Percentiles rank a stretch among this genome's conserved stretches.
Conservation (phyloP, 2,888 invertebrate species). For the Tenthredo amoena region DNA sequence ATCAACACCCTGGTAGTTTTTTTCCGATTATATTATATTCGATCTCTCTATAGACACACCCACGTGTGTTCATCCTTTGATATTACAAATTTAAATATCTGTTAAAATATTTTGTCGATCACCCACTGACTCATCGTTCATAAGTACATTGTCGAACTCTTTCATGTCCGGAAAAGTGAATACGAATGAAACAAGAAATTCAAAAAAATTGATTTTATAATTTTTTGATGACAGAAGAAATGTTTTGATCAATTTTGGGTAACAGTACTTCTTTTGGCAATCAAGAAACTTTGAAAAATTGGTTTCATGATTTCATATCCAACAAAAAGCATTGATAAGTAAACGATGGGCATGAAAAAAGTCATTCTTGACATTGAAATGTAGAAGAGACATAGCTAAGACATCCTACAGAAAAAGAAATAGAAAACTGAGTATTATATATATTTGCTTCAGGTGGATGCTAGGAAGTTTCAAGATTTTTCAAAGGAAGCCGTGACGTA, state of each 20-base stretch:
- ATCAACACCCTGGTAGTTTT: background rate
- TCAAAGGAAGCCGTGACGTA: slow-evolving; percentile 20
- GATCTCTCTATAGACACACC: too few relatives aligned
- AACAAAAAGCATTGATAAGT: background rate
- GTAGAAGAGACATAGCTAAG: background rate
- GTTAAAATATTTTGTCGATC: slow-evolving; percentile 25
- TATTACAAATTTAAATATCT: background rate
- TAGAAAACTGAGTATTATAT: slow-evolving; percentile 57
- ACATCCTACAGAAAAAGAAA: background rate
- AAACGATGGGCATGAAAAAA: background rate
- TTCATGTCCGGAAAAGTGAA: background rate
- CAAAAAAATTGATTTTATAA: too few relatives aligned
- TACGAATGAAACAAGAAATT: too few relatives aligned
- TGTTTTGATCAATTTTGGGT: too few relatives aligned
- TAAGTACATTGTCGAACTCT: background rate
- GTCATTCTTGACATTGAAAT: background rate
- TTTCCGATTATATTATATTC: too few relatives aligned
- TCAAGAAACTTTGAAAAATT: background rate
- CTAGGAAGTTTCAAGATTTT: slow-evolving; percentile 61
- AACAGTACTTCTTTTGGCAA: too few relatives aligned
- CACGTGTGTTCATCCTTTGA: too few relatives aligned
- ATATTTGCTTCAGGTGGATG: slow-evolving; percentile 74
- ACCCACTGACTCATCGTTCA: slow-evolving; percentile 63
- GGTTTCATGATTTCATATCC: background rate
- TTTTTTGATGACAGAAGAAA: too few relatives aligned